phyloP scores from a whole-genome alignment of 2,888 invertebrate genomes.

The Diarsia mendica region DNA sequence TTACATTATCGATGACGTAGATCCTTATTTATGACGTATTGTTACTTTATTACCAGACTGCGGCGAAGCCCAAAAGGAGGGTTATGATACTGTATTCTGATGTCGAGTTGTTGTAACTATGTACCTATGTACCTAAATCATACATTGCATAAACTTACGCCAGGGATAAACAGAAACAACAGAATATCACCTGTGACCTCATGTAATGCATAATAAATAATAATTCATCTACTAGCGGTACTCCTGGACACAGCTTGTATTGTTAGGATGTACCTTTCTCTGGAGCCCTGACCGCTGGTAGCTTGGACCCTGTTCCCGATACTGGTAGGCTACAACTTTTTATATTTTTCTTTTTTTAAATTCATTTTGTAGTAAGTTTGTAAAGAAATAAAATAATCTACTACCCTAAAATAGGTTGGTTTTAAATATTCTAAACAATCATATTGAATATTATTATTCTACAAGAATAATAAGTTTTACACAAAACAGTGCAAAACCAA shows the following conservation, averaged over 20 bases:
- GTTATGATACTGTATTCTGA: not conserved
- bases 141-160: not conserved
- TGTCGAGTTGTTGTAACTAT: too few species aligned
- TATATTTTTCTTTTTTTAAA: too few species aligned
- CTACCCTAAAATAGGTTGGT: not conserved
- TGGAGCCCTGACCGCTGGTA: too few species aligned
- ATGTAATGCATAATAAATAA: not conserved
- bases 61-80: too few species aligned
- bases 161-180: not conserved
- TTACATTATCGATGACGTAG: not conserved
- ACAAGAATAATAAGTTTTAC: not conserved
- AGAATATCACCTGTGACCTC: not conserved
- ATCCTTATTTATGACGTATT: not conserved
- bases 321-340: too few species aligned
- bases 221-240: not conserved
- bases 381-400: too few species aligned
- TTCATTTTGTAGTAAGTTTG: too few species aligned
- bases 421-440: not conserved
- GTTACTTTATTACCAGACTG: too few species aligned
- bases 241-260: too few species aligned
- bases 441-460: not conserved
- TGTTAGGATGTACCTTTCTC: too few species aligned
- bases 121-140: too few species aligned
- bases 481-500: conserved; percentile 21
- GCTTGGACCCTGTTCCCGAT: too few species aligned